A percentile compares a stretch with the other conserved stretches of the same genome.
Evolutionary conservation across 2,797 vertebrate genomes (phyloP).

Genomic region (Bovichtus variegatus): DNA sequence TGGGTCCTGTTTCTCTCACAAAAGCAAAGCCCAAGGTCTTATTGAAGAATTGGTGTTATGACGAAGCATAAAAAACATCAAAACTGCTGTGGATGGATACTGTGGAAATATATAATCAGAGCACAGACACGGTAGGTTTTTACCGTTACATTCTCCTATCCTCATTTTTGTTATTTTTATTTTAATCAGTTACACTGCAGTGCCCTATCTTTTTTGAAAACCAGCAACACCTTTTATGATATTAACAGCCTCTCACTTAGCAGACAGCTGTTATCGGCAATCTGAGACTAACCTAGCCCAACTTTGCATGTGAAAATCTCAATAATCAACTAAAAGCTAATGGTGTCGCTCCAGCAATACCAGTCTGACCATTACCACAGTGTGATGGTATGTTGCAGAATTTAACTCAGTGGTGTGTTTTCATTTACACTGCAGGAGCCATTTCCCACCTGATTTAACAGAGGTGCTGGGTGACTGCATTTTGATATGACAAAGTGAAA

Average conservation of each 20-base stretch:
- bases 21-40: conserved; percentile 21
- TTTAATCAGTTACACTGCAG: not conserved
- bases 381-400: not conserved
- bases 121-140: not conserved
- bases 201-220: not conserved
- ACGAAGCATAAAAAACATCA: not conserved
- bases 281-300: not conserved
- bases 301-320: not conserved
- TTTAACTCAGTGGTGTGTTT: not conserved
- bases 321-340: not conserved
- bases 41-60: conserved; percentile 8
- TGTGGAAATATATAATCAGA: not conserved
- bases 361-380: not conserved
- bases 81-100: not conserved
- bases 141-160: not conserved
- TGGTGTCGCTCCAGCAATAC: not conserved
- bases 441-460: conserved; percentile 41
- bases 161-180: not conserved
- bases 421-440: conserved; percentile 11
- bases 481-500: conserved; percentile 26
- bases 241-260: not conserved
- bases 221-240: not conserved
- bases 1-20: conserved; percentile 11
- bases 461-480: conserved; percentile 26
- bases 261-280: not conserved